Evolutionary conservation across 2,797 vertebrate species (phyloP), one percentile per base, ranked within the genome.

Genomic region (Myripristis jacobus): DNA sequence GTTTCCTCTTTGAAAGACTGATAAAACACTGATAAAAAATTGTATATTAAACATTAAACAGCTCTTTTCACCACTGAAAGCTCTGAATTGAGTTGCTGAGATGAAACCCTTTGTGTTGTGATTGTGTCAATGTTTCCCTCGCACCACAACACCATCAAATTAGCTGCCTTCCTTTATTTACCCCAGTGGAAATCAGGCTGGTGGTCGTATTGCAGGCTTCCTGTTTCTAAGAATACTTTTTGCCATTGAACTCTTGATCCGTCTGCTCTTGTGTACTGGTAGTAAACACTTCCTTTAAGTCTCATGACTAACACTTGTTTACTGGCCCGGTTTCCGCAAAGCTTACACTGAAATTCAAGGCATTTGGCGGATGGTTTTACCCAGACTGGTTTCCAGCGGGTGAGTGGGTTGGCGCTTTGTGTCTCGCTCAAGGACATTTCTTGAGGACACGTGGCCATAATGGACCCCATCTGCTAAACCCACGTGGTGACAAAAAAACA

Each of bases 141-240:
- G 47, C 10, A 34, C 71, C 41, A 36, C 65, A 72, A 41, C 68
- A 58, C 5, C 31, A 60, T 44, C 53, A 5, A 24, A 44, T 24
- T 46, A 52, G 36, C 24, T 47, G 51, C 58, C 44, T 50, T 66
- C 55, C 75, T 64, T n/a, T 81, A 70, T 85, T 88, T 77, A 83
- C 84, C 59, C 65, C 70, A 16, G 65, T 88, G 81, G 84, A 86
- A 87, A 82, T 83, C 69, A 63, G 57, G 74, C 3, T 67, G 2
- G 75, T 85, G 73, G 89, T 80, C 53, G 64, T 11, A 80, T 79
- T 57, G 62, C 77, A 69, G 68, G 77, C 84, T 91, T 93, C 92
- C 92, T 89, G 89, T 92, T 91, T 91, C 88, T 89, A 92, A 92
- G 88, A 92, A 92, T 92, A 92, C 64, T 59, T 71, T 59, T 71